phyloP scores from a whole-genome alignment of 2,888 invertebrate species.

The Kryphioiulus occultus region DNA sequence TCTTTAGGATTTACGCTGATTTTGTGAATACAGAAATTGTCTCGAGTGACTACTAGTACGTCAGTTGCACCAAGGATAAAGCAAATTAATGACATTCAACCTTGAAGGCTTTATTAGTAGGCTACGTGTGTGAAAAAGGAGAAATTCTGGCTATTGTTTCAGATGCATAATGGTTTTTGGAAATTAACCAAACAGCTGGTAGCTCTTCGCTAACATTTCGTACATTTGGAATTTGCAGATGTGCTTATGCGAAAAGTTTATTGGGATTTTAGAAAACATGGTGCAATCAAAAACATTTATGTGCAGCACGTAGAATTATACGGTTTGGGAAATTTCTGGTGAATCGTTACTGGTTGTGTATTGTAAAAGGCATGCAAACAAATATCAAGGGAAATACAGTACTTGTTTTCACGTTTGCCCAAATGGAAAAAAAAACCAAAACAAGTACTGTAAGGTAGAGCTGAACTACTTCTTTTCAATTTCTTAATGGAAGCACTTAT shows the following conservation, averaged over 20 bases:
- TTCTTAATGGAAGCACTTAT: slow-evolving; percentile 28
- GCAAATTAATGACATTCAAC: slow-evolving; percentile 33
- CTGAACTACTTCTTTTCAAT: slow-evolving; percentile 14
- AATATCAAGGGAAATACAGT: neutral
- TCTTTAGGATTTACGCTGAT: neutral
- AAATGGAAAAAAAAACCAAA: neutral
- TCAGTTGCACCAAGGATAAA: slow-evolving; percentile 36
- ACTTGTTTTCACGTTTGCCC: neutral
- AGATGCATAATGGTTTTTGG: neutral
- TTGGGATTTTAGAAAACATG: neutral
- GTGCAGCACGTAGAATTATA: neutral
- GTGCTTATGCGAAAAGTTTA: neutral
- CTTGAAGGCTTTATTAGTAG: slow-evolving; percentile 27
- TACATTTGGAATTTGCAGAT: neutral
- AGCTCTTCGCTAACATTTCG: neutral
- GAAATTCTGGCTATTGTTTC: slow-evolving; percentile 28
- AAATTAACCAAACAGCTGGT: neutral
- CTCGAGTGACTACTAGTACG: neutral
- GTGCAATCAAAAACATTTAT: neutral
- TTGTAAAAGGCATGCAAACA: neutral
- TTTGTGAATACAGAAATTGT: slow-evolving; percentile 14
- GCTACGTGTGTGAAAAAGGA: slow-evolving; percentile 21
- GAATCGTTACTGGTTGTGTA: neutral
- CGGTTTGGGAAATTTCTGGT: neutral
- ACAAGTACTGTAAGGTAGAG: slow-evolving; percentile 2